phyloP scores from a whole-genome alignment of 2,888 invertebrate species.

The Pollenia griseotomentosa region DNA sequence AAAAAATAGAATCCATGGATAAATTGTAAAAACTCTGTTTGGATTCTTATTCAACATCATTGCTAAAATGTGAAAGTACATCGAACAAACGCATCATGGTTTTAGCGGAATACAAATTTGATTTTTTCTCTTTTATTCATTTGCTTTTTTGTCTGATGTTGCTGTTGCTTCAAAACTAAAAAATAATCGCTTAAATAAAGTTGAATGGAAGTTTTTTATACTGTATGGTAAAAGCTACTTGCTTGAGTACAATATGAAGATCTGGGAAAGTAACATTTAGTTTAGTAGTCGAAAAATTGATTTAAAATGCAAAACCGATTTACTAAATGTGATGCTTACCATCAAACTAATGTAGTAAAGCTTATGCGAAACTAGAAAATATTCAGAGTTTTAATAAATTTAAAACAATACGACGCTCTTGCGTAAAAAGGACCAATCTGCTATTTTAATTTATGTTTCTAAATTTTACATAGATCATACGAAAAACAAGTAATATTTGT shows the following conservation, averaged over 20 bases:
- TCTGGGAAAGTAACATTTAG: constrained; percentile 24
- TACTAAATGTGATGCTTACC: constrained; percentile 61
- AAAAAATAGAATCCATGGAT: too few species aligned
- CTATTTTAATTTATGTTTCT: too few species aligned
- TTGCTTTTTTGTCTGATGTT: neutral
- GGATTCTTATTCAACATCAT: too few species aligned
- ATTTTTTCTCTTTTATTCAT: neutral
- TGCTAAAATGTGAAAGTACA: too few species aligned
- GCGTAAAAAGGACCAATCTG: too few species aligned
- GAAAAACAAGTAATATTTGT: too few species aligned
- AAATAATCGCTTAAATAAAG: constrained; percentile 59
- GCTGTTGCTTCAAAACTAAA: constrained; percentile 26
- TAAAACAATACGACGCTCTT: neutral
- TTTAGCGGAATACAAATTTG: too few species aligned
- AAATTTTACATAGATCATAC: too few species aligned
- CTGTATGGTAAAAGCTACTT: neutral
- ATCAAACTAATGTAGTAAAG: constrained; percentile 2
- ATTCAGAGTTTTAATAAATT: neutral
- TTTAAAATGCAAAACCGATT: constrained; percentile 61
- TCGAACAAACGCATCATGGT: too few species aligned
- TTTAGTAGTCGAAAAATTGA: constrained; percentile 50
- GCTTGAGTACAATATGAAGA: neutral
- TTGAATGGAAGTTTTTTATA: constrained; percentile 42
- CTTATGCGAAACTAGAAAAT: neutral
- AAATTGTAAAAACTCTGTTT: too few species aligned